Base-by-base conservation (phyloP, 2,113 vertebrate species). In the Neodontobutis hainanensis region DNA sequence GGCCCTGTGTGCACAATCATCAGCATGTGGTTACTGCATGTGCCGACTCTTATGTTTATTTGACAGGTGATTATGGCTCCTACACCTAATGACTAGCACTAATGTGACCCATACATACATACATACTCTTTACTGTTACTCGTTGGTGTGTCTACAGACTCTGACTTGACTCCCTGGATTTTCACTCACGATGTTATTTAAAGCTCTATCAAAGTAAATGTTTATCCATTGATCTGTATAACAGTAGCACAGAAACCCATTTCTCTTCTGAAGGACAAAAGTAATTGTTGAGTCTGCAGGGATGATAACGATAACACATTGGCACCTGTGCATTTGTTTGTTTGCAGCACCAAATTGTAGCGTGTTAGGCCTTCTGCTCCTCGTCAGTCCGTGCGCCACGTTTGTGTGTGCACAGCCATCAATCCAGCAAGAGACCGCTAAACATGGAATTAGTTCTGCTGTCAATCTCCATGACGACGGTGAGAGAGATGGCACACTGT, bases 401-500 rank as follows among this genome's bases (percentile, higher is more conserved):
- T 58, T 27, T 80, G 32, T 73, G 48, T 43, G 40, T 62, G 38
- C 69, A 16, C 27, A 27, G 64, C 60, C 10, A 63, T 72, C 71
- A 70, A 42, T 62, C 52, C 55, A 60, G 43, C 0, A 9, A 68
- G 70, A 53, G 48, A 27, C 19, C 74, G 79, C 75, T 77, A 73
- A 81, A 82, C 32, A 16, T 43, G 52, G 64, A 78, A 84, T 90
- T 86, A 74, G 83, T 81, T 78, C 61, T 52, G 75, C 81, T 78
- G 85, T 87, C 88, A 78, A 77, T 88, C 83, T 75, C 75, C 63
- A 69, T 61, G 63, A 70, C 11, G 65, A 80, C 42, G 3, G 44
- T 8, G 67, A 75, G 61, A 2, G 67, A 68, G 58, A 55, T 70
- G 65, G 75, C 62, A 61, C 19, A 27, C 60, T 64, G 46, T 8